Evolutionary conservation across 2,888 invertebrate genomes (phyloP).

Genomic region (Leptopilina myrica): DNA sequence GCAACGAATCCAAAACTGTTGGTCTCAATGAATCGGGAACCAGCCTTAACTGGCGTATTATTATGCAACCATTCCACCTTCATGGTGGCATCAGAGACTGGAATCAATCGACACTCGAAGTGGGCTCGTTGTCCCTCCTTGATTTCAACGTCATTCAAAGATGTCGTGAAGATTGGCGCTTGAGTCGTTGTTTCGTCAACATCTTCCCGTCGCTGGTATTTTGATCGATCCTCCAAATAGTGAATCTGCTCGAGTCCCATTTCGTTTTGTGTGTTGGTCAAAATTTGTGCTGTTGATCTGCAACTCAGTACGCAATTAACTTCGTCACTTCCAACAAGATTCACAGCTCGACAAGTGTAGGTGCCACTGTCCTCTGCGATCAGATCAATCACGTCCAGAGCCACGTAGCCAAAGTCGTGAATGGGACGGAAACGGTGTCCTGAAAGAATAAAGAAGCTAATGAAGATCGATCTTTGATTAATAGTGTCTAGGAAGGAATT

Average conservation of each 20-base stretch:
- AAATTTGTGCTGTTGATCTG: conserved; percentile 87
- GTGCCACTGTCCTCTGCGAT: conserved; percentile 97
- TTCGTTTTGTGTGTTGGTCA: conserved; percentile 92
- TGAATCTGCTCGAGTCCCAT: conserved; percentile 93
- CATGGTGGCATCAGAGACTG: conserved; percentile 95
- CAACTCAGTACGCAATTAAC: conserved; percentile 86
- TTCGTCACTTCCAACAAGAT: conserved; percentile 92
- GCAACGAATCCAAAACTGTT: conserved; percentile 99
- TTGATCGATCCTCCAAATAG: conserved; percentile 90
- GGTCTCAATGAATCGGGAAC: conserved; percentile 96
- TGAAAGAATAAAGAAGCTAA: conserved; percentile 60
- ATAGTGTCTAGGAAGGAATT: no score
- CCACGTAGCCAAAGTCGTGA: conserved; percentile 99
- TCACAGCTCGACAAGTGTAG: conserved; percentile 96
- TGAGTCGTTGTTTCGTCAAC: conserved; percentile 91
- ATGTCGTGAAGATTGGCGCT: conserved; percentile 95
- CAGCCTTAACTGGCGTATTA: conserved; percentile 91
- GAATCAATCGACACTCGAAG: conserved; percentile 95
- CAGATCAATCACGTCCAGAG: conserved; percentile 95
- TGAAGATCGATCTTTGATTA: no score
- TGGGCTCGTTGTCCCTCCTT: conserved; percentile 97
- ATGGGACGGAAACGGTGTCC: conserved; percentile 96
- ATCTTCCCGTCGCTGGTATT: conserved; percentile 85
- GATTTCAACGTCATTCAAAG: conserved; percentile 93
- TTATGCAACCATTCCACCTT: conserved; percentile 98